Percentiles rank a stretch among this genome's conserved stretches.
phyloP scores from a whole-genome alignment of 2,888 invertebrate genomes.

The Cerceris rybyensis region DNA sequence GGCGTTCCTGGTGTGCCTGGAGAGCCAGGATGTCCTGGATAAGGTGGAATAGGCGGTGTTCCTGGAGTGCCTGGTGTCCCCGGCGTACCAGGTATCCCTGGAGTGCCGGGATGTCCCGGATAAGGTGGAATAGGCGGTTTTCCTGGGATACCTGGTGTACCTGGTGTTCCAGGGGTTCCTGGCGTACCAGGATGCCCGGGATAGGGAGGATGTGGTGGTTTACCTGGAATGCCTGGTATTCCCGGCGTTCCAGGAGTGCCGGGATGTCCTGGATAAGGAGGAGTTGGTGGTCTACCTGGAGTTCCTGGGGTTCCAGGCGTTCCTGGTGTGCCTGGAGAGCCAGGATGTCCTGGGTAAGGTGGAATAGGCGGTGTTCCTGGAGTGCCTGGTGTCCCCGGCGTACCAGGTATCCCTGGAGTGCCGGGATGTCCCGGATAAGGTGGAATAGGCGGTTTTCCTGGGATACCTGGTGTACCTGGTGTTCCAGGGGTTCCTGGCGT shows the following conservation, averaged over 20 bases:
- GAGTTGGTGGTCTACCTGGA: conserved; percentile 36
- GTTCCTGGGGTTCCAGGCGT: conserved; percentile 23
- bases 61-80: conserved; percentile 25
- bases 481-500: conserved; percentile 47
- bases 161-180: conserved; percentile 14
- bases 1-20: conserved; percentile 51
- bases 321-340: conserved; percentile 24
- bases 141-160: conserved; percentile 22
- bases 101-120: conserved; percentile 63
- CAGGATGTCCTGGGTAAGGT: conserved; percentile 62
- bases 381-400: conserved; percentile 49
- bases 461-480: conserved; percentile 40
- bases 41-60: conserved; percentile 28
- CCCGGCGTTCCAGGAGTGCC: conserved; percentile 38
- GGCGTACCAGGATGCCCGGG: conserved; percentile 64
- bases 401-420: conserved; percentile 54
- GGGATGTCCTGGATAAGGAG: conserved; percentile 63
- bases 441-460: conserved; percentile 49
- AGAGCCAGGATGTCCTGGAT: conserved; percentile 66
- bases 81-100: conserved; percentile 14
- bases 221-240: conserved; percentile 23
- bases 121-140: conserved; percentile 32
- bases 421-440: conserved; percentile 55
- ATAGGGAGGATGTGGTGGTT: conserved; percentile 30
- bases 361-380: conserved; percentile 42